Base-by-base conservation (phyloP, 2,113 vertebrate genomes). In the Phalacrocorax brasilianus region DNA sequence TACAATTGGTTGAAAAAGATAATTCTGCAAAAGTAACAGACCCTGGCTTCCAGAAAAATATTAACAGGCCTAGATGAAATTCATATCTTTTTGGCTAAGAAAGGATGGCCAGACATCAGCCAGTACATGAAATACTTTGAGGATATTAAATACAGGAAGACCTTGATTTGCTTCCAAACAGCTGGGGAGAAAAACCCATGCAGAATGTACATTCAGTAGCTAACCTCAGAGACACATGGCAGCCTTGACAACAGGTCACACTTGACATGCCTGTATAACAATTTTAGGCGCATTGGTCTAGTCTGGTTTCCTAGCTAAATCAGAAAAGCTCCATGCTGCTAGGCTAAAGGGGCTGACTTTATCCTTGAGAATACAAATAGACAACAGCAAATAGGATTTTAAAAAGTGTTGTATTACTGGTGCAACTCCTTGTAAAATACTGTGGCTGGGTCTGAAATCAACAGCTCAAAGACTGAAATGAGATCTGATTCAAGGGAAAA, bases 321-420 rank as follows among this genome's bases (percentile, higher is more conserved):
- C 52, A 77, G 42, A 74, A 93, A 77, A 81, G 38, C 56, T 86
- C n/a, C 47, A 58, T 3, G 24, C 32, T 73, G 38, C 45, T 53
- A 90, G 68, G 76, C 83, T 83, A 86, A 86, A 88, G 63, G 68
- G 52, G 38, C 38, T 81, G 59, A 74, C 55, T 91, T 90, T 45
- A 95, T 55, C 91, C 65, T 91, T 71, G 22, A 70, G 88, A 88
- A 63, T 59, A 95, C 55, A 96, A 96, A 93, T 61, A 95, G 94
- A 91, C 86, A 86, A 84, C 20, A 81, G 79, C 47, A 92, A 92
- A 93, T 80, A 84, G 88, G 83, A 95, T 95, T 92, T 71, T 14
- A 44, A 44, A 28, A 80, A 88, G 65, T 38, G 50, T 21, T 74
- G 42, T 50, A 71, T 55, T 80, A 84, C 42, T 84, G 30, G 18